These are phyloP conservation scores for Ciconia boyciana DNA, from an alignment of 2,113 vertebrate species.

Conservation along the genomic window DNA sequence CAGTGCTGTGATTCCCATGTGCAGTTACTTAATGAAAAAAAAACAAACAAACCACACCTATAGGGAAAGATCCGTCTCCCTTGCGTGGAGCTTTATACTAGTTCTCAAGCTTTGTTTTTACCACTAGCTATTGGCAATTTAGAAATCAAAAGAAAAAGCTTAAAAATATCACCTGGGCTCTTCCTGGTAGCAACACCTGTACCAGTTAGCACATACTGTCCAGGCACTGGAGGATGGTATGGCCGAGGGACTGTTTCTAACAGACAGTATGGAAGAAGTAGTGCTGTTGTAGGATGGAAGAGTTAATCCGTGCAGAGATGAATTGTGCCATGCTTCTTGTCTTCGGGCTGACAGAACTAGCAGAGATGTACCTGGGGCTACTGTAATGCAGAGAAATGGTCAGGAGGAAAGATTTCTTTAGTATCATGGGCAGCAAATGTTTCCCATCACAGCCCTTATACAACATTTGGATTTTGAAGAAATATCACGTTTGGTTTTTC, in stretches of 20 bases:
- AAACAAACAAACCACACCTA: neutral
- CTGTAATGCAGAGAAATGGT: neutral
- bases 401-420: neutral
- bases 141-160: neutral
- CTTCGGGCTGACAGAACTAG: neutral
- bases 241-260: neutral
- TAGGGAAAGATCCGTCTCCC: neutral
- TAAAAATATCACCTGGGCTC: neutral
- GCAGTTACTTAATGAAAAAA: neutral
- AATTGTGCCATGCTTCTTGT: neutral
- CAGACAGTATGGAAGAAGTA: accelerated
- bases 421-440: neutral
- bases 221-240: neutral
- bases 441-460: neutral
- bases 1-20: neutral
- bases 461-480: neutral
- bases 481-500: neutral
- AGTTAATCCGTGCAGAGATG: neutral
- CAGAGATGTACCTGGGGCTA: neutral
- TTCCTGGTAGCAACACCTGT: neutral
- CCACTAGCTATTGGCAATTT: neutral
- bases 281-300: neutral
- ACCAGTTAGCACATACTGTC: neutral
- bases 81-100: neutral
- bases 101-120: neutral